phyloP scores from a whole-genome alignment of 2,797 vertebrate genomes.

The Simalia tracyae region DNA sequence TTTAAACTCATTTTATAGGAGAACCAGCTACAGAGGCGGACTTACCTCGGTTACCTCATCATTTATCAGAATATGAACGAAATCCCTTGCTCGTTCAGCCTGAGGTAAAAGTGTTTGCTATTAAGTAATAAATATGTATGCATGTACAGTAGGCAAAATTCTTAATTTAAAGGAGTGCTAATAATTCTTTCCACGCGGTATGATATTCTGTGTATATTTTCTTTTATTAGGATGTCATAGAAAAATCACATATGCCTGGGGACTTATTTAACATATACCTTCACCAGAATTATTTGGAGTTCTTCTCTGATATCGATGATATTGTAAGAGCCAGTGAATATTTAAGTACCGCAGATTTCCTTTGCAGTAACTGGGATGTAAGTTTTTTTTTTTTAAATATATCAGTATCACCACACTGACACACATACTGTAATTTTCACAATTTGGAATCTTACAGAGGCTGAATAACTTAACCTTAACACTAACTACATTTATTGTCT shows the following conservation, averaged over 20 bases:
- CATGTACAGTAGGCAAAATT: not conserved
- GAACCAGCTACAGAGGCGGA: slow-evolving; percentile 68
- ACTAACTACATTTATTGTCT: not conserved
- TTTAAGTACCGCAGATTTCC: slow-evolving; percentile 87
- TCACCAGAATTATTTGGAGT: slow-evolving; percentile 95
- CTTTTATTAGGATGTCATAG: slow-evolving; percentile 81
- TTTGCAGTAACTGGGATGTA: slow-evolving; percentile 88
- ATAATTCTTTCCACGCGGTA: not conserved
- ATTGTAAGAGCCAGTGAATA: slow-evolving; percentile 88
- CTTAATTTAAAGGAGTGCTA: not conserved
- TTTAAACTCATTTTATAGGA: slow-evolving; percentile 73
- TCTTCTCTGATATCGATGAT: slow-evolving; percentile 88
- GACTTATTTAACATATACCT: slow-evolving; percentile 93
- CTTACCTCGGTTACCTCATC: slow-evolving; percentile 75
- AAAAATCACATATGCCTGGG: slow-evolving; percentile 89
- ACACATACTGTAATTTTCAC: not conserved
- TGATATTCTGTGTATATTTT: slow-evolving; percentile 3
- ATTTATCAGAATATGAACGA: slow-evolving; percentile 82
- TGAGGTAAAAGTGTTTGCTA: slow-evolving; percentile 78
- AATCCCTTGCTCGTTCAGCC: slow-evolving; percentile 83
- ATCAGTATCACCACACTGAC: not conserved
- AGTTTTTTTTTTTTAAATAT: slow-evolving; percentile 65
- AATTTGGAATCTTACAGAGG: not conserved
- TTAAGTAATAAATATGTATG: not conserved
- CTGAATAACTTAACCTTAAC: not conserved